Evolutionary conservation across 2,113 vertebrate genomes (phyloP).

Genomic region (Labeo catla): DNA sequence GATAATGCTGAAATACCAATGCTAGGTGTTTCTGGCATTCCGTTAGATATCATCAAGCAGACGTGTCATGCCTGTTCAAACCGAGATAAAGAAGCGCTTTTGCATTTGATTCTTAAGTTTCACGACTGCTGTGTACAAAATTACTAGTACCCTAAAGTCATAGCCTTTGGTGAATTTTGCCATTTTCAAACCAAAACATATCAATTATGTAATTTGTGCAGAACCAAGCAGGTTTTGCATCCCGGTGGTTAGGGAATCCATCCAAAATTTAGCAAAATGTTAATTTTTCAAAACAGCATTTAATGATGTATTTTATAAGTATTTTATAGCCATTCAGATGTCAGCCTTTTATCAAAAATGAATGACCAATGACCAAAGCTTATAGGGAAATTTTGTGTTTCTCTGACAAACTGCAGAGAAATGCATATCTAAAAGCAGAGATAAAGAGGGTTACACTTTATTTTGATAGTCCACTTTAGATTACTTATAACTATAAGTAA

Average conservation of each 20-base stretch:
- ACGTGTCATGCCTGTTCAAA: neutral
- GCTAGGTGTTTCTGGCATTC: constrained; percentile 7
- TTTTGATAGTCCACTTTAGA: no score
- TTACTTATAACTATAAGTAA: no score
- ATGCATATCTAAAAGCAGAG: no score
- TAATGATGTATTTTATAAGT: no score
- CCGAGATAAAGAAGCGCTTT: neutral
- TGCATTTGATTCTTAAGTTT: neutral
- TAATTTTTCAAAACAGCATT: neutral
- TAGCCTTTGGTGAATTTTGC: neutral
- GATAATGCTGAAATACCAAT: neutral
- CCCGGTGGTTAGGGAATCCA: neutral
- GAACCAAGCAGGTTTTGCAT: neutral
- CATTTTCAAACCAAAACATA: neutral
- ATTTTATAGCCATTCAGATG: no score
- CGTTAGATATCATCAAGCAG: neutral
- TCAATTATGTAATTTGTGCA: neutral
- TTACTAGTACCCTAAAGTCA: neutral
- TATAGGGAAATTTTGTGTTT: no score
- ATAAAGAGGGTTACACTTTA: no score
- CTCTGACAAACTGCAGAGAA: no score
- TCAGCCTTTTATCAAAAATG: no score
- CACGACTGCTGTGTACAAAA: neutral
- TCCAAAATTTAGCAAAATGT: neutral
- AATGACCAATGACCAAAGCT: no score